These are phyloP conservation scores for Caenorhabditis wallacei DNA, from an alignment of 2,888 invertebrate genomes.

Conservation along the genomic window DNA sequence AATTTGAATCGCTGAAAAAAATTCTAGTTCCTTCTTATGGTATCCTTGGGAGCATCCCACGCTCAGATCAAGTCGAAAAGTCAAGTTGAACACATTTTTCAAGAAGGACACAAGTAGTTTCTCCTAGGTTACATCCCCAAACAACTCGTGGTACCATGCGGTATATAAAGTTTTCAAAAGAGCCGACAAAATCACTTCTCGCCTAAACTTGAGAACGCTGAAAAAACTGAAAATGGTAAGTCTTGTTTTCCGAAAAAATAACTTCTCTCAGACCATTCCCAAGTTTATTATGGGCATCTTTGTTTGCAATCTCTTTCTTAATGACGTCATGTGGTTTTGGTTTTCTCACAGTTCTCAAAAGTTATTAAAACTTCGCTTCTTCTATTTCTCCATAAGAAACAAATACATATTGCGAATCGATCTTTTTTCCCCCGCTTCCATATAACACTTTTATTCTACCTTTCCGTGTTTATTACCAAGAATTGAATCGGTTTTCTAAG, in stretches of 20 bases:
- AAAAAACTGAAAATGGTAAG: not conserved
- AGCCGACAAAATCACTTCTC: not conserved
- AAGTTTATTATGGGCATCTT: not conserved
- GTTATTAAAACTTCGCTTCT: conserved; percentile 35
- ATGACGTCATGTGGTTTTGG: conserved; percentile 6
- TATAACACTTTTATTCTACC: not conserved
- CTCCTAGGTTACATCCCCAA: not conserved
- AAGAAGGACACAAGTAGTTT: not conserved
- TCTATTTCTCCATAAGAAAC: not conserved
- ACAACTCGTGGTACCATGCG: not conserved
- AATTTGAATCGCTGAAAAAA: too few species aligned
- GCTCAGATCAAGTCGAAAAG: not conserved
- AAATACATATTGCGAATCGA: conserved; percentile 14
- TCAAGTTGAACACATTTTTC: conserved; percentile 2
- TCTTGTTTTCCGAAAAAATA: not conserved
- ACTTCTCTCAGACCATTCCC: not conserved
- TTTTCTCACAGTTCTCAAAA: conserved; percentile 61
- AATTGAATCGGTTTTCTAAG: conserved; percentile 5
- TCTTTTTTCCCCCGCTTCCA: conserved; percentile 9
- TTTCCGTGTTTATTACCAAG: conserved; percentile 7
- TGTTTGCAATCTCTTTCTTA: conserved; percentile 35
- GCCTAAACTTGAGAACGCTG: not conserved
- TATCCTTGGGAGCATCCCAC: not conserved
- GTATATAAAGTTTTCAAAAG: not conserved
- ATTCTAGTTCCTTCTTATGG: not conserved